A percentile compares a stretch with the other conserved stretches of the same genome.
phyloP scores from a whole-genome alignment of 2,797 vertebrate genomes.

The Ceryle rudis region DNA sequence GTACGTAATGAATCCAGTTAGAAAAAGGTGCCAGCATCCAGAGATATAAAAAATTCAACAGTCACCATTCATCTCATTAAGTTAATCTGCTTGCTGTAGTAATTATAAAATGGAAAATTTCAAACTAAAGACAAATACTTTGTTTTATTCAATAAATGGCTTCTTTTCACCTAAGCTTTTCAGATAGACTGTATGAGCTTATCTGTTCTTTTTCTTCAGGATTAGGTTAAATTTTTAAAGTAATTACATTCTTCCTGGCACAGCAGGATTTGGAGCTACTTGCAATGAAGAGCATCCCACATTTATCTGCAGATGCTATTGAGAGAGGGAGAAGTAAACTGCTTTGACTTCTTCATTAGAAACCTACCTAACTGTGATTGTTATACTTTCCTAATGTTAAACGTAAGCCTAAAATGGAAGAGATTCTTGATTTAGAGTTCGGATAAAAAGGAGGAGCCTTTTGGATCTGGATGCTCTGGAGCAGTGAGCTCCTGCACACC shows the following conservation, averaged over 20 bases:
- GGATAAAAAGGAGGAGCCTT: background rate
- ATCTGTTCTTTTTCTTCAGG: background rate
- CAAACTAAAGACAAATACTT: background rate
- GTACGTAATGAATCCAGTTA: background rate
- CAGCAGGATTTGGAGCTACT: background rate
- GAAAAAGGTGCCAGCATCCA: slow-evolving; percentile 50
- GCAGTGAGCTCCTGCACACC: background rate
- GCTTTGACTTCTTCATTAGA: background rate
- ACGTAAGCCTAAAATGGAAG: background rate
- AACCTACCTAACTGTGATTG: background rate
- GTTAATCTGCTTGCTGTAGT: slow-evolving; percentile 31
- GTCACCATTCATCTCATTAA: slow-evolving; percentile 31
- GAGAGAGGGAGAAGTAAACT: background rate
- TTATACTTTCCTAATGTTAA: background rate
- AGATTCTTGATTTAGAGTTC: background rate
- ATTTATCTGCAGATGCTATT: background rate
- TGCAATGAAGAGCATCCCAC: background rate
- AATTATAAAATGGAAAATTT: slow-evolving; percentile 38
- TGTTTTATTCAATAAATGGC: background rate
- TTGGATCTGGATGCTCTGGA: background rate
- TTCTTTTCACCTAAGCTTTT: background rate
- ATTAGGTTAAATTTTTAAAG: background rate
- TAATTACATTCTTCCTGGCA: background rate
- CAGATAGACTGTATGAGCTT: background rate
- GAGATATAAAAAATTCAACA: background rate